These are phyloP conservation scores for Holacanthus passer DNA, from an alignment of 2,113 vertebrate species.

Conservation along the genomic window DNA sequence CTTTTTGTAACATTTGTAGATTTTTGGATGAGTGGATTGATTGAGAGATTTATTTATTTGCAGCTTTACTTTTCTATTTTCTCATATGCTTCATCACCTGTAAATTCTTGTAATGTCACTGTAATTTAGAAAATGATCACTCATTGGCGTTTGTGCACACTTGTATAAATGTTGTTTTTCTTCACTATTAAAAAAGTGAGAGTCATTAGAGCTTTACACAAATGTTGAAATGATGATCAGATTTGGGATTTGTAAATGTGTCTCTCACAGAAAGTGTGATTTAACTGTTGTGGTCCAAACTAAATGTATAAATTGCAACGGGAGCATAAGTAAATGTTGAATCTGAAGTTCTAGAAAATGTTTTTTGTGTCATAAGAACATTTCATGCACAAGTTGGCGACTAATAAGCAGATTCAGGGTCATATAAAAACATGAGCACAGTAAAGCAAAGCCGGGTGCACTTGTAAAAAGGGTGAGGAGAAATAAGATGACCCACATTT, in stretches of 20 bases:
- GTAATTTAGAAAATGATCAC: constrained; percentile 4
- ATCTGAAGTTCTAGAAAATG: background rate
- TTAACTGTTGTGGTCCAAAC: background rate
- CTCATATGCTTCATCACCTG: constrained; percentile 36
- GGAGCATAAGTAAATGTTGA: background rate
- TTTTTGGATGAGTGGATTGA: background rate
- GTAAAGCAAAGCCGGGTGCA: background rate
- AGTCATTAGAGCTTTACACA: background rate
- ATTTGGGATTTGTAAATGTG: background rate
- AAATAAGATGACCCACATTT: background rate
- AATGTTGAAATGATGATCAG: background rate
- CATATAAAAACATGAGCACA: background rate
- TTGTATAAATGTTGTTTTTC: background rate
- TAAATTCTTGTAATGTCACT: constrained; percentile 30
- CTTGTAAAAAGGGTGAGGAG: background rate
- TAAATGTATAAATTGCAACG: background rate
- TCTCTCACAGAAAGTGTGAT: background rate
- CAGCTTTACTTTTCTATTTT: constrained; percentile 49
- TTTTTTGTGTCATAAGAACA: background rate
- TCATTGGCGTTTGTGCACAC: background rate
- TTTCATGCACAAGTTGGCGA: background rate
- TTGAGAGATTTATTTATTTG: constrained; percentile 45
- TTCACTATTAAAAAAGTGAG: background rate
- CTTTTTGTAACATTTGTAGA: constrained; percentile 67
- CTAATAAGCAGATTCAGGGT: background rate